These are phyloP conservation scores for Tenodera sinensis DNA, from an alignment of 2,888 invertebrate genomes.

Conservation along the genomic window DNA sequence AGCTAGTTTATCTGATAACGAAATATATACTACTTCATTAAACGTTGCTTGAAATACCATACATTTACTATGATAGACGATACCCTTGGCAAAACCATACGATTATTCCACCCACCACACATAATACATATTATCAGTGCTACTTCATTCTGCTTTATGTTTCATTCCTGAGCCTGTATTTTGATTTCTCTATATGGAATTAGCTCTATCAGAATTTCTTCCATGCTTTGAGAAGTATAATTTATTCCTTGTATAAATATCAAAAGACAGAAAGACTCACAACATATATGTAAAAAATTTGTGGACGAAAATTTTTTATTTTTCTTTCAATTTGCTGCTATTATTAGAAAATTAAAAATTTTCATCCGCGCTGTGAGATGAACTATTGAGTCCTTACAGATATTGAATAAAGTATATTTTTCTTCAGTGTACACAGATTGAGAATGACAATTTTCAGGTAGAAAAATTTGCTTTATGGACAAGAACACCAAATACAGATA, in stretches of 20 bases:
- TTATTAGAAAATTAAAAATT: neutral
- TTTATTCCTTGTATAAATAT: neutral
- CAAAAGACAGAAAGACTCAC: constrained; percentile 9
- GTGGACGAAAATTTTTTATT: neutral
- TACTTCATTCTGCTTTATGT: neutral
- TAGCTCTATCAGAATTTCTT: neutral
- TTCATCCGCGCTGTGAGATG: neutral
- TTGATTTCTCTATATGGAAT: neutral
- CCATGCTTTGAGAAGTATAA: neutral
- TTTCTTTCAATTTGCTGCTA: neutral
- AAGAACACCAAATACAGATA: neutral
- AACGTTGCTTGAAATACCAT: neutral
- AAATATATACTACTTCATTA: neutral
- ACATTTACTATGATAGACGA: neutral
- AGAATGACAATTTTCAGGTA: neutral
- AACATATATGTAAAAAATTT: constrained; percentile 7
- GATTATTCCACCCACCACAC: neutral
- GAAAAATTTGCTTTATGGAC: neutral
- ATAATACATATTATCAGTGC: neutral
- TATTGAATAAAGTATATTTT: neutral
- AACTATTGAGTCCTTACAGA: neutral
- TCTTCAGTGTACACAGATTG: neutral
- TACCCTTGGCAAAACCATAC: neutral
- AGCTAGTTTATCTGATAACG: neutral
- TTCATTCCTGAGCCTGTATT: neutral